Base-by-base conservation (phyloP, 2,113 vertebrate species). In the Ailuropoda melanoleuca region DNA sequence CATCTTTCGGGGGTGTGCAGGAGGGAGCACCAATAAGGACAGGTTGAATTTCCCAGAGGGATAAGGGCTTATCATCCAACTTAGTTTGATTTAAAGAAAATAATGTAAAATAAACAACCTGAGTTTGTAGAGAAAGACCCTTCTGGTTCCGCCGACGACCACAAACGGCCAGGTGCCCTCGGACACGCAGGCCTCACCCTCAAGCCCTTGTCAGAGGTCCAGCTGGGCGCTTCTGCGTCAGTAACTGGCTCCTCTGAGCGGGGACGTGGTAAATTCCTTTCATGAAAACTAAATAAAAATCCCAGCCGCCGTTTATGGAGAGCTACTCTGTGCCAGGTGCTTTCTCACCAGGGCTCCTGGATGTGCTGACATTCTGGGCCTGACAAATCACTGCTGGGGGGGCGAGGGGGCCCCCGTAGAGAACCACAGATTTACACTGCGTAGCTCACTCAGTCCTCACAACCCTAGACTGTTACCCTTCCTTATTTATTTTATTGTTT, bases 101-200 rank as follows among this genome's bases (percentile, higher is more conserved):
- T 77, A 11, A 31, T 18, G 14, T 58, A 56, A 78, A 37, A 34
- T 19, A 80, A 21, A 48, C 31, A 5, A 18, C 39, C 12, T 9
- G 26, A 23, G 24, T 64, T 50, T 77, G 23, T 15, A 4, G 68
- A 75, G 66, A 75, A 70, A 75, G 81, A 48, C 12, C 13, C 77
- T 55, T 84, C 64, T 48, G 81, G 56, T 39, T 70, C 39, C 2
- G 18, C 34, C 60, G 64, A n/a, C 1, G 29, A n/a, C 64, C 74
- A 0, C 31, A 21, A 21, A 66, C 11, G n/a, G 78, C 56, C 15
- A 0, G 11, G 29, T 17, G 93, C 58, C 17, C 1, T 0, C 8
- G 1, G n/a, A 8, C 15, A 37, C 1, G 0, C 31, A 6, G 43
- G 46, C 13, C 60, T 78, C 31, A 1, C 55, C 7, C 77, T 48